phyloP scores from a whole-genome alignment of 2,797 vertebrate genomes.

The Kryptopterus vitreolus region DNA sequence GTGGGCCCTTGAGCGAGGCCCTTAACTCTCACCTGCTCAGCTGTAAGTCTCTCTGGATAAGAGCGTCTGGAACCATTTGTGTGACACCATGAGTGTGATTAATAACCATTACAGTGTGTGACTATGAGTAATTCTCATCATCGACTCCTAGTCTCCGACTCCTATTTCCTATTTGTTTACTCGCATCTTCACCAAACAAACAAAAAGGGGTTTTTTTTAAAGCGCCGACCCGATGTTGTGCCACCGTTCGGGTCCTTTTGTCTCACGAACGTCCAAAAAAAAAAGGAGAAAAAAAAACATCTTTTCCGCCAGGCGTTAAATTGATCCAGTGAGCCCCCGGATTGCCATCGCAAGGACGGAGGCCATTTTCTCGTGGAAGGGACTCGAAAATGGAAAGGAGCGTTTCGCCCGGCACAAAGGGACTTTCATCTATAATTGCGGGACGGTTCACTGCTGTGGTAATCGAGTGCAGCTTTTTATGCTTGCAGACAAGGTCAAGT shows the following conservation, averaged over 20 bases:
- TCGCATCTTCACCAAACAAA: not conserved
- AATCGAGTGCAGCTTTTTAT: conserved; percentile 38
- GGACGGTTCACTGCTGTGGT: conserved; percentile 38
- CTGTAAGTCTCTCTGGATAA: too few species aligned
- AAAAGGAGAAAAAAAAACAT: too few species aligned
- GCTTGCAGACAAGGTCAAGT: conserved; percentile 39
- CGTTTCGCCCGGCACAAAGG: conserved; percentile 9
- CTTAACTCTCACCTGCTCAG: too few species aligned
- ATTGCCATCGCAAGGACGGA: conserved; percentile 21
- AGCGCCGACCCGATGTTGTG: not conserved
- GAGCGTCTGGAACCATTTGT: too few species aligned
- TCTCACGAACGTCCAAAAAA: conserved; percentile 24
- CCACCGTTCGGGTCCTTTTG: not conserved
- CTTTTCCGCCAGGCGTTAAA: conserved; percentile 2
- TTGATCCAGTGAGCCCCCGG: not conserved
- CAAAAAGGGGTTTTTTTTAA: not conserved
- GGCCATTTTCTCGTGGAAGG: conserved; percentile 22
- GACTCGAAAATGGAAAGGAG: conserved; percentile 30
- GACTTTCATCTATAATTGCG: conserved; percentile 41
- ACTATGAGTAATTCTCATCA: too few species aligned
- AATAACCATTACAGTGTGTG: too few species aligned
- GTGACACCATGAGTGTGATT: too few species aligned
- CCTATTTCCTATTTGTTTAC: too few species aligned
- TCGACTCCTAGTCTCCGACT: too few species aligned
- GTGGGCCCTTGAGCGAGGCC: too few species aligned